phyloP scores from a whole-genome alignment of 2,797 vertebrate species.

The Chanos chanos region DNA sequence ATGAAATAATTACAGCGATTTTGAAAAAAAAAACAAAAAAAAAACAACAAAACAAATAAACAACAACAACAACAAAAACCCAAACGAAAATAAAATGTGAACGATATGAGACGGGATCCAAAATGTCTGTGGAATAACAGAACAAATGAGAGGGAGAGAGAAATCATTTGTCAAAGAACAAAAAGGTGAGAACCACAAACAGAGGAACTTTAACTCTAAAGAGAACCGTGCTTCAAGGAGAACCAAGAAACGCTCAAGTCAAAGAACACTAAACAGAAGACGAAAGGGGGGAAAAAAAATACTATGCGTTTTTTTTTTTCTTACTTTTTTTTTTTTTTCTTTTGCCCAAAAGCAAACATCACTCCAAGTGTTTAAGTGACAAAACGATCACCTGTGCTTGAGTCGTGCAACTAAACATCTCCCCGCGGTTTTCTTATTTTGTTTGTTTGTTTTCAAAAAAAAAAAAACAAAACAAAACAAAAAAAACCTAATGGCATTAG shows the following conservation, averaged over 20 bases:
- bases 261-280: conserved; percentile 16
- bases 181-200: too few species aligned
- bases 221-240: conserved; percentile 17
- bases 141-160: conserved; percentile 12
- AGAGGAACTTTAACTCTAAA: not conserved
- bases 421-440: conserved; percentile 9
- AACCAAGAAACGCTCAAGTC: conserved; percentile 28
- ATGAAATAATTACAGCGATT: conserved; percentile 40
- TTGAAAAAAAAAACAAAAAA: conserved; percentile 44
- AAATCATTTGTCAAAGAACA: too few species aligned
- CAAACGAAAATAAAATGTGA: conserved; percentile 30
- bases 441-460: too few species aligned
- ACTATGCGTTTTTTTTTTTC: conserved; percentile 27
- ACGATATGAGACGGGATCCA: conserved; percentile 28
- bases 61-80: too few species aligned
- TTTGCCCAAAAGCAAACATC: conserved; percentile 26
- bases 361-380: conserved; percentile 1
- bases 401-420: conserved; percentile 17
- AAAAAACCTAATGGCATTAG: conserved; percentile 43
- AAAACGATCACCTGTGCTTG: conserved; percentile 18
- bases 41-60: conserved; percentile 46
- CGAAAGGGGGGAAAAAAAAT: conserved; percentile 19
- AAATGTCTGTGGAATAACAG: not conserved
- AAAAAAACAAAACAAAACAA: too few species aligned
- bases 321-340: not conserved